phyloP scores from a whole-genome alignment of 2,113 vertebrate genomes.

The Gulo gulo region DNA sequence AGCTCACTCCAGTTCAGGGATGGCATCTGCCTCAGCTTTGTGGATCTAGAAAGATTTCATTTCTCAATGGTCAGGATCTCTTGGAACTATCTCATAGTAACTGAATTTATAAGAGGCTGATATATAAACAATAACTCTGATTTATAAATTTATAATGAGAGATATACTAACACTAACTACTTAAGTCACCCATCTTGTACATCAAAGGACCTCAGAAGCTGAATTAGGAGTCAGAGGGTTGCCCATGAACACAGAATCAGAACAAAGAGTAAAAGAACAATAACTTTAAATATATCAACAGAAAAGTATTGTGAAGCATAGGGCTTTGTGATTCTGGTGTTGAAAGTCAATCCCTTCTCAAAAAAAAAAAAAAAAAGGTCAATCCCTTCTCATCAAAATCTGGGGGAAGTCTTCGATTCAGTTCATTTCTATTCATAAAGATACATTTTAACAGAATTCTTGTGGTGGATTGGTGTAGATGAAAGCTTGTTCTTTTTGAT shows the following conservation, averaged over 20 bases:
- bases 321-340: not conserved
- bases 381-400: not conserved
- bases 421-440: slow-evolving; percentile 30
- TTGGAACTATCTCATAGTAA: not conserved
- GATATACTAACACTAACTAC: not conserved
- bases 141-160: not conserved
- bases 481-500: not conserved
- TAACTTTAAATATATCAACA: not conserved
- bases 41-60: not conserved
- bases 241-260: not conserved
- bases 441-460: not conserved
- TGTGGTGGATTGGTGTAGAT: not conserved
- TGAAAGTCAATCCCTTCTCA: not conserved
- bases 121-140: not conserved
- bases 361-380: not conserved
- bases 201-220: not conserved
- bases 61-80: not conserved
- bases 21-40: not conserved
- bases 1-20: not conserved
- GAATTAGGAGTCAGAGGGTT: not conserved
- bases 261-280: not conserved
- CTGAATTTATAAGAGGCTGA: not conserved
- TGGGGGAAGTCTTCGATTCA: not conserved
- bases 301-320: not conserved
- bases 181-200: not conserved